phyloP scores from a whole-genome alignment of 2,113 vertebrate genomes.

The Verasper variegatus region DNA sequence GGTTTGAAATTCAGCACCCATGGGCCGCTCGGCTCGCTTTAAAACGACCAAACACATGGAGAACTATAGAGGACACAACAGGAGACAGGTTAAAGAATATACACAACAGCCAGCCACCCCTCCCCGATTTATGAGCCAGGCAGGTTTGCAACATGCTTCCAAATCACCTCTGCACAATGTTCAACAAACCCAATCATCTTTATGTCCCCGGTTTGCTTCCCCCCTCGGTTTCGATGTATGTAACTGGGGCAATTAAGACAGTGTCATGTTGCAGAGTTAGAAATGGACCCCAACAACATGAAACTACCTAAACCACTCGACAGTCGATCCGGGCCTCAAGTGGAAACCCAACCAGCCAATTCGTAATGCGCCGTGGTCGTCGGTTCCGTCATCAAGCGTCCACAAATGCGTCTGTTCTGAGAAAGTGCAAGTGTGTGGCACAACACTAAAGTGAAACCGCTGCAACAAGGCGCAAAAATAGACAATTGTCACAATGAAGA shows the following conservation, averaged over 20 bases:
- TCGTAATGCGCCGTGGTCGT: conserved; percentile 47
- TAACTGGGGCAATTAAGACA: conserved; percentile 98
- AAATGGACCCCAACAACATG: conserved; percentile 98
- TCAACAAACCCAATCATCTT: conserved; percentile 30
- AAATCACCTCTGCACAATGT: conserved; percentile 20
- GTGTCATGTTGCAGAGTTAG: conserved; percentile 97
- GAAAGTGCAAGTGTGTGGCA: conserved; percentile 37
- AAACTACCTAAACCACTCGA: conserved; percentile 99
- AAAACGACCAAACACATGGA: neutral
- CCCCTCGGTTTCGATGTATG: conserved; percentile 84
- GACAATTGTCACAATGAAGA: conserved; percentile 33
- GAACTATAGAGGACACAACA: conserved; percentile 17
- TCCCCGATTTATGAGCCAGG: conserved; percentile 17
- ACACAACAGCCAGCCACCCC: conserved; percentile 37
- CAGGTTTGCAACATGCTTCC: conserved; percentile 23
- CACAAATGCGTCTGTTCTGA: conserved; percentile 24
- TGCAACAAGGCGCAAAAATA: conserved; percentile 44
- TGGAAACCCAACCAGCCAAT: conserved; percentile 53
- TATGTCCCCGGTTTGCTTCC: conserved; percentile 22
- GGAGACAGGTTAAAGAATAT: conserved; percentile 36
- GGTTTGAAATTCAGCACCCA: conserved; percentile 44
- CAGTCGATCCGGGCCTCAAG: conserved; percentile 84
- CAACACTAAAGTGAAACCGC: conserved; percentile 26
- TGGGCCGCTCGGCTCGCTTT: neutral
- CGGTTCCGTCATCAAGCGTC: conserved; percentile 51